Evolutionary conservation across 2,797 vertebrate species (phyloP), one percentile per base, ranked within the genome.

Genomic region (Clamator glandarius): DNA sequence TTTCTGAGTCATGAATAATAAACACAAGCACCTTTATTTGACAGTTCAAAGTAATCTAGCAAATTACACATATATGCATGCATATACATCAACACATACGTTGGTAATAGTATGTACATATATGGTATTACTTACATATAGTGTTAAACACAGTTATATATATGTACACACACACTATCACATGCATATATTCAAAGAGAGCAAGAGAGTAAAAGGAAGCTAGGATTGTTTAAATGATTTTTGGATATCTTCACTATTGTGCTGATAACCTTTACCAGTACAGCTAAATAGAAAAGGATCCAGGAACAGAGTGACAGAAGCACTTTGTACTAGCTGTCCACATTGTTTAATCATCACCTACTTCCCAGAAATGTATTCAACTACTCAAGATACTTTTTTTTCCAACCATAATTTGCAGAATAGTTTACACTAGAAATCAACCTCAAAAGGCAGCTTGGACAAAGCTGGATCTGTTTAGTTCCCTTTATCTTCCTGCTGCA

Each of bases 1-100:
- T 91, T 94, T 92, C 81, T 50, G 69, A 89, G 84, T 94, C 95
- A 96, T 95, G 95, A 96, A 96, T 96, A 96, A 96, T 93, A 92
- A 96, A 92, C 84, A 96, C 59, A 63, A 78, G 59, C 59, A 91
- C 84, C 92, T 95, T 95, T 93, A 81, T 91, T 93, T 96, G 93
- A 94, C 91, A 92, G 92, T 87, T 90, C 82, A 94, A 88, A 96
- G 79, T 92, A 95, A 95, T 95, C 79, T 90, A 76, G 87, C 33
- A 91, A 93, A 94, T 94, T 86, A 78, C 66, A 92, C 62, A 78
- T 2, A 5, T 67, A 62, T 79, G 52, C 64, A 61, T 63, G 33
- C 20, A 74, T 64, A 92, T 84, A 68, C 66, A 92, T 90, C 73
- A 92, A 48, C 33, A 48, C 25, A 64, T 48, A 55, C 6, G 44